Conservation (phyloP, 2,797 vertebrate species). For the Typhlichthys eigenmanni region DNA sequence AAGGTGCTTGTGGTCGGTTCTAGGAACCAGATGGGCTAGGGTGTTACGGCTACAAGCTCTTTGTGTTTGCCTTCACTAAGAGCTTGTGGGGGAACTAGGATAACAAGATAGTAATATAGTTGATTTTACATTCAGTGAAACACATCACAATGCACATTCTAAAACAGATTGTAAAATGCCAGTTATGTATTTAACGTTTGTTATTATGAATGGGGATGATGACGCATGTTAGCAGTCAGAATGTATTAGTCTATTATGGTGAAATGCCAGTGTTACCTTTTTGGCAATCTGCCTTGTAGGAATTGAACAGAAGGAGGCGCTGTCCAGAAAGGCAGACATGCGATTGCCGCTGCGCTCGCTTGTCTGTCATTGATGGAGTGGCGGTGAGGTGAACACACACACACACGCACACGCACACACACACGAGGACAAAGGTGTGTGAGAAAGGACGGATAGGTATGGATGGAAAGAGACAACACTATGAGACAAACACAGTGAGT, state of each 20-base stretch:
- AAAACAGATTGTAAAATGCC: neutral
- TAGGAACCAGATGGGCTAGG: neutral
- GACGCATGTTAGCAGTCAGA: constrained; percentile 28
- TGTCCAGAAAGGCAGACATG: constrained; percentile 90
- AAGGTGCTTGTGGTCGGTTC: constrained; percentile 4
- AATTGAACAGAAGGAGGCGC: constrained; percentile 78
- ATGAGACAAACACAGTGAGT: constrained; percentile 28
- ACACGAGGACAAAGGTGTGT: constrained; percentile 67
- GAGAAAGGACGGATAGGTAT: constrained; percentile 56
- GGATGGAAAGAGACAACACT: constrained; percentile 37
- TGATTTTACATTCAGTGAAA: neutral
- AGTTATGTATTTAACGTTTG: neutral
- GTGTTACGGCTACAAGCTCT: constrained; percentile 4
- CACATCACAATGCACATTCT: neutral
- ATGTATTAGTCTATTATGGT: constrained; percentile 29
- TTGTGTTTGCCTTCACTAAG: neutral
- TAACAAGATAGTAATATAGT: neutral
- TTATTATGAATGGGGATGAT: constrained; percentile 30
- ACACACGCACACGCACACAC: constrained; percentile 63
- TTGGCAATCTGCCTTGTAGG: constrained; percentile 83
- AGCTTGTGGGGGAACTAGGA: neutral
- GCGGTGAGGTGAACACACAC: constrained; percentile 67
- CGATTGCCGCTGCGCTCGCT: constrained; percentile 84
- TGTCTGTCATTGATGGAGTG: constrained; percentile 77
- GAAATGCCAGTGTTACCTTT: constrained; percentile 83